Evolutionary conservation across 2,113 vertebrate genomes (phyloP).

Genomic region (Indicator maculatus): DNA sequence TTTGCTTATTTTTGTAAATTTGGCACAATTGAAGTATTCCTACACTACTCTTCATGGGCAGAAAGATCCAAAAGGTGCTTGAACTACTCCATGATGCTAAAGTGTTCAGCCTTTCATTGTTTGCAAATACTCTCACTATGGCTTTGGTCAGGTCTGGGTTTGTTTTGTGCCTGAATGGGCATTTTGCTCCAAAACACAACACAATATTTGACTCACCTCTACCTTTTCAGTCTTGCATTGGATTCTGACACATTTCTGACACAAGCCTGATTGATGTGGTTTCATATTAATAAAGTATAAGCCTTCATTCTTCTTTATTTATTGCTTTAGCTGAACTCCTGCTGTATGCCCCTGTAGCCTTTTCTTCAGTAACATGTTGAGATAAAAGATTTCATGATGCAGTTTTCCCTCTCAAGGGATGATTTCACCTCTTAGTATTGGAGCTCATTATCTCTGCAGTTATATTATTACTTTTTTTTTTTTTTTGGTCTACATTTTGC

Average conservation of each 20-base stretch:
- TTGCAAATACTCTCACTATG: not conserved
- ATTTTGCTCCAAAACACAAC: not conserved
- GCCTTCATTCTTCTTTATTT: slow-evolving; percentile 53
- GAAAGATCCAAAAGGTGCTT: not conserved
- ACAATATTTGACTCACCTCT: not conserved
- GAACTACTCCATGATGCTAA: not conserved
- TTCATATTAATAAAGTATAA: slow-evolving; percentile 55
- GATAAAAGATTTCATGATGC: slow-evolving; percentile 38
- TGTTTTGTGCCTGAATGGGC: not conserved
- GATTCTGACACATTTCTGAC: slow-evolving; percentile 27
- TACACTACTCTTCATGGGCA: not conserved
- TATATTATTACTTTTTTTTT: not conserved
- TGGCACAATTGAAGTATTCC: not conserved
- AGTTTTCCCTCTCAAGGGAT: slow-evolving; percentile 37
- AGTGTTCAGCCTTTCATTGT: not conserved
- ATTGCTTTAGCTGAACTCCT: slow-evolving; percentile 47
- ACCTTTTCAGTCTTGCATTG: not conserved
- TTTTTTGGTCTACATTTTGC: not conserved
- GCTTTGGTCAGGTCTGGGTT: not conserved
- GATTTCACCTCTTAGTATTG: slow-evolving; percentile 20
- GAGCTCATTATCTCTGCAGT: slow-evolving; percentile 49
- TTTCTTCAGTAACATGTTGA: slow-evolving; percentile 41
- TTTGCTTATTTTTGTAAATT: not conserved
- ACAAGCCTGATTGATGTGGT: slow-evolving; percentile 45
- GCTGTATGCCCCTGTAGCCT: slow-evolving; percentile 39